Evolutionary conservation across 37 sponge, comb jelly and placozoan species (phyloP).

Genomic region (Crambe crambe): DNA sequence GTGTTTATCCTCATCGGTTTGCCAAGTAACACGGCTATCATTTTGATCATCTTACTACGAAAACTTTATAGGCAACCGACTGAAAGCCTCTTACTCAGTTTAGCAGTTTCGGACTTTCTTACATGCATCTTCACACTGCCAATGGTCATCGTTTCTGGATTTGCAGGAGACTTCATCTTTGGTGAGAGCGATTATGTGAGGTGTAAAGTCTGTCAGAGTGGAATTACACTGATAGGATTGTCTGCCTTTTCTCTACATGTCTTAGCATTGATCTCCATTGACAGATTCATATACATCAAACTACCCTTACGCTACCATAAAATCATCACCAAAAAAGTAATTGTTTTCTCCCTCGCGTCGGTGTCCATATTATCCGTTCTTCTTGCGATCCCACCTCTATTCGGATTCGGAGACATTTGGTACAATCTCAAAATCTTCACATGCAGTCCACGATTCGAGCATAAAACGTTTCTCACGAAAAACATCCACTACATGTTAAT

Average conservation of each 20-base stretch:
- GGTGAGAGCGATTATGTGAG: conserved; percentile 26
- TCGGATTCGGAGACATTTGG: conserved; percentile 56
- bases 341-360: neutral
- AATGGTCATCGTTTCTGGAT: conserved; percentile 2
- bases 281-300: conserved; percentile 35
- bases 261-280: conserved; percentile 46
- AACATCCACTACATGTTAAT: conserved; percentile 49
- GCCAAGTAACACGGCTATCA: conserved; percentile 43
- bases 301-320: conserved; percentile 39
- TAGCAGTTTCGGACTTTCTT: conserved; percentile 38
- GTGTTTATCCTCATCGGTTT: conserved; percentile 48
- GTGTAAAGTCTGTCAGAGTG: conserved; percentile 32
- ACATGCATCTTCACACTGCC: conserved; percentile 6
- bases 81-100: conserved; percentile 28
- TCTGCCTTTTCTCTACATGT: conserved; percentile 27
- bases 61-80: conserved; percentile 39
- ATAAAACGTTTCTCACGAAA: neutral
- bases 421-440: conserved; percentile 18
- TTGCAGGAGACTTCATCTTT: conserved; percentile 26
- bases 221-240: conserved; percentile 18
- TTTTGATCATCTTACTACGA: conserved; percentile 12
- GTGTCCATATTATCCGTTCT: conserved; percentile 19
- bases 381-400: conserved; percentile 33
- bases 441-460: neutral
- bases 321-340: neutral